Evolutionary conservation across 2,113 vertebrate species (phyloP), one percentile per base, ranked within the genome.

Genomic region (Menura novaehollandiae): DNA sequence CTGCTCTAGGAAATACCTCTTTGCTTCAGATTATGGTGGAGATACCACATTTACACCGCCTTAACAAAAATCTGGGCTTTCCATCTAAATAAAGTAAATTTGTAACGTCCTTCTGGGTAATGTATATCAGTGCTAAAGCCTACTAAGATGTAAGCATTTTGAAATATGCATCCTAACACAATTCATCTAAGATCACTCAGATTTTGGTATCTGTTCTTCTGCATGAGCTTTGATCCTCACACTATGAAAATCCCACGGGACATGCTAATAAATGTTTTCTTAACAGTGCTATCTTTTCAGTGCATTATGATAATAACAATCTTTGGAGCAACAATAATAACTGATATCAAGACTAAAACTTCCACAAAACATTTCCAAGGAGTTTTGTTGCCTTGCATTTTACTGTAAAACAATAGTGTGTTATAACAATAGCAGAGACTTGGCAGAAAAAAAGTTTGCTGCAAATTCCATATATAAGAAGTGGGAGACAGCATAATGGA

Each of bases 81-180:
- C 8, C 15, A 37, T 46, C 20, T 27, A 71, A 81, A 58, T 37
- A 37, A 39, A 47, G 3, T 7, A 85, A 58, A 80, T 27, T 37
- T 4, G 1, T 66, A 11, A 12, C 0, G 0, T 47, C 5, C 6
- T 75, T 55, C 14, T 84, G 19, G 12, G 16, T 41, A 24, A 46
- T 44, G 13, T 55, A 33, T 7, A 3, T 10, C 53, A 69, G 6
- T 41, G 13, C 11, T 67, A 55, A 60, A 46, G 7, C 1, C 0
- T 5, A 63, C 13, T 22, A 66, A 60, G 19, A 17, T 32, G 11
- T 1, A 91, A 73, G 10, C 44, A 44, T 69, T 92, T 87, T 59
- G 4, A 81, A 93, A 87, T 35, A 33, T 9, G 12, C 5, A 22
- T 51, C 13, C 23, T 66, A 58, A 49, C 26, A 89, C 5, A 62